These are phyloP conservation scores for Gortyna flavago DNA, from an alignment of 2,888 invertebrate species.

Conservation along the genomic window DNA sequence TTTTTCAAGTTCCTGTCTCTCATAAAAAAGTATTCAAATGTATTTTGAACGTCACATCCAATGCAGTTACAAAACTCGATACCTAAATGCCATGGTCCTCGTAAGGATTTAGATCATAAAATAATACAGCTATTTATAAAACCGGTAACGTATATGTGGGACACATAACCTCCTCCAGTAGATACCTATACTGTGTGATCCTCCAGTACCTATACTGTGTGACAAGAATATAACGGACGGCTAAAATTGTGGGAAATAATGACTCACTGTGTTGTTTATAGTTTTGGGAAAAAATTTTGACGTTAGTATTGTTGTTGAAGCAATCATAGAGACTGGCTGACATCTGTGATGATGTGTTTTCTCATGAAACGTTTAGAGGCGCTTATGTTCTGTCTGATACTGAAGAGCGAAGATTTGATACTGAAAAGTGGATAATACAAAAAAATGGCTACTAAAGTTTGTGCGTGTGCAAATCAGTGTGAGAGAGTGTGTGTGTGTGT, in stretches of 20 bases:
- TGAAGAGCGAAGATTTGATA: neutral
- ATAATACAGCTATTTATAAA: slow-evolving; percentile 45
- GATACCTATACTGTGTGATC: slow-evolving; percentile 33
- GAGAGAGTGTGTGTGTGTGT: neutral
- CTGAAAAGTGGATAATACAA: neutral
- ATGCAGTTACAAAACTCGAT: slow-evolving; percentile 5
- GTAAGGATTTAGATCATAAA: slow-evolving; percentile 40
- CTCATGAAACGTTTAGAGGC: neutral
- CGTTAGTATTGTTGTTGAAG: slow-evolving; percentile 13
- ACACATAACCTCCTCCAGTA: slow-evolving; percentile 43
- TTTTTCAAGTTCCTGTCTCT: neutral
- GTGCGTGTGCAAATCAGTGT: neutral
- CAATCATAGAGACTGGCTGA: neutral
- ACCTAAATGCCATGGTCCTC: neutral
- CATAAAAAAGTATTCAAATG: neutral
- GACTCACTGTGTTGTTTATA: slow-evolving; percentile 40
- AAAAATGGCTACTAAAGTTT: neutral
- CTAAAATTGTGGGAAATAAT: slow-evolving; percentile 59
- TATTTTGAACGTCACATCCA: neutral
- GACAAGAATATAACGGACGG: slow-evolving; percentile 61
- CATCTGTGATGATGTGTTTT: slow-evolving; percentile 18
- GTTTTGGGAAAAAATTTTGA: slow-evolving; percentile 34
- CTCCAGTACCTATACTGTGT: slow-evolving; percentile 22
- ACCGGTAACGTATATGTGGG: slow-evolving; percentile 50
- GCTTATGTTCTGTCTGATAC: neutral